Evolutionary conservation across 2,797 vertebrate genomes (phyloP).

Genomic region (Tragopan temminckii): DNA sequence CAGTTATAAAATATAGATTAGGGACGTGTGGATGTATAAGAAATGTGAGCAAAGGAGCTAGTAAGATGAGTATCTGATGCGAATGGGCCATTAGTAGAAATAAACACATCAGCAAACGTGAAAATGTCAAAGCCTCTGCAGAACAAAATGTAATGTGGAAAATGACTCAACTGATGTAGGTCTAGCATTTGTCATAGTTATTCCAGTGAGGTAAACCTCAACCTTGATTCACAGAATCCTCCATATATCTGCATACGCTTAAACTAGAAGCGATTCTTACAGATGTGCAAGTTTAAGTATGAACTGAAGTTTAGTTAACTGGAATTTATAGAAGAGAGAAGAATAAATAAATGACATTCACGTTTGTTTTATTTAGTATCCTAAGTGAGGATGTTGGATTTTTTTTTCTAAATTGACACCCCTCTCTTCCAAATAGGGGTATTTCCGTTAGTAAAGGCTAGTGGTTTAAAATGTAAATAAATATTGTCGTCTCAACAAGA

Average conservation of each 20-base stretch:
- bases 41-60: conserved; percentile 15
- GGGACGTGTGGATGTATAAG: background rate
- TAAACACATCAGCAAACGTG: background rate
- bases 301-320: background rate
- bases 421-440: background rate
- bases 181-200: background rate
- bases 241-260: background rate
- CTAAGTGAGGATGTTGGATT: background rate
- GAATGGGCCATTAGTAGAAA: background rate
- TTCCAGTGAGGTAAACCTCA: background rate
- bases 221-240: conserved; percentile 16
- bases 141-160: background rate
- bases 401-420: background rate
- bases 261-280: background rate
- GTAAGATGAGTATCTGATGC: background rate
- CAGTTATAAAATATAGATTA: conserved; percentile 18
- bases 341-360: background rate
- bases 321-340: background rate
- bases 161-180: background rate
- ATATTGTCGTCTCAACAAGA: background rate
- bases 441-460: background rate
- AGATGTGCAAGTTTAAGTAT: background rate
- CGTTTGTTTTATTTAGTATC: background rate
- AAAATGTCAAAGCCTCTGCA: background rate
- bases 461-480: background rate